Evolutionary conservation across 2,797 vertebrate species (phyloP).

Genomic region (Aulostomus chinensis): DNA sequence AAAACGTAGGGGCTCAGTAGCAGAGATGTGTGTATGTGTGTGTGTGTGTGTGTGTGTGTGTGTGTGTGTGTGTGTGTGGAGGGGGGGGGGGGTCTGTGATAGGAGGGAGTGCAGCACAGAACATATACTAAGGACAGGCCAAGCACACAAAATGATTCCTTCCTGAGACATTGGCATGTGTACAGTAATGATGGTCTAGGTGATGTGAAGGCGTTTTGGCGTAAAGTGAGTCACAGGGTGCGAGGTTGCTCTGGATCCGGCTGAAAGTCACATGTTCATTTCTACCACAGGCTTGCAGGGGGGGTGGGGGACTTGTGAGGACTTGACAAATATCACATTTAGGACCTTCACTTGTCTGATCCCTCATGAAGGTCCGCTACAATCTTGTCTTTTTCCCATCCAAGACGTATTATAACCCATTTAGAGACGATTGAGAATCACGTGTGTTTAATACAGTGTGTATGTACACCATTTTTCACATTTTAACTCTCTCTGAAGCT

Average conservation of each 20-base stretch:
- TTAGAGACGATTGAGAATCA: slow-evolving; percentile 49
- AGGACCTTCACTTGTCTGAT: slow-evolving; percentile 56
- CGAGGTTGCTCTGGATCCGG: slow-evolving; percentile 60
- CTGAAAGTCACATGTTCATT: slow-evolving; percentile 57
- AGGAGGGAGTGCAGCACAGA: slow-evolving; percentile 63
- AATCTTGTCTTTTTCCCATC: slow-evolving; percentile 46
- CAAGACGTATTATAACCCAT: slow-evolving; percentile 34
- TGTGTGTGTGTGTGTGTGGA: slow-evolving; percentile 31
- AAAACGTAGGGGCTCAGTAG: slow-evolving; percentile 74
- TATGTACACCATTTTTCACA: slow-evolving; percentile 69
- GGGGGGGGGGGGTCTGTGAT: slow-evolving; percentile 58
- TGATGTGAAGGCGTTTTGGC: slow-evolving; percentile 76
- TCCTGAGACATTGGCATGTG: slow-evolving; percentile 78
- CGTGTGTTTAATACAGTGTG: slow-evolving; percentile 64
- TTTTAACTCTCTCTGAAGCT: slow-evolving; percentile 53
- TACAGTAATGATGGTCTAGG: slow-evolving; percentile 73
- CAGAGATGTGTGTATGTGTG: slow-evolving; percentile 53
- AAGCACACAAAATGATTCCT: slow-evolving; percentile 80
- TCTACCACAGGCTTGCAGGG: slow-evolving; percentile 53
- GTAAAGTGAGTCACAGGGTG: slow-evolving; percentile 72
- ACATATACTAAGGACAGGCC: slow-evolving; percentile 70
- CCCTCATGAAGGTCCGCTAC: slow-evolving; percentile 32
- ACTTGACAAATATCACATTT: slow-evolving; percentile 54
- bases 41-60: slow-evolving; percentile 47
- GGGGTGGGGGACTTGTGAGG: slow-evolving; percentile 29